Evolutionary conservation across 2,888 invertebrate genomes (phyloP).

Genomic region (Blomia tropicalis): DNA sequence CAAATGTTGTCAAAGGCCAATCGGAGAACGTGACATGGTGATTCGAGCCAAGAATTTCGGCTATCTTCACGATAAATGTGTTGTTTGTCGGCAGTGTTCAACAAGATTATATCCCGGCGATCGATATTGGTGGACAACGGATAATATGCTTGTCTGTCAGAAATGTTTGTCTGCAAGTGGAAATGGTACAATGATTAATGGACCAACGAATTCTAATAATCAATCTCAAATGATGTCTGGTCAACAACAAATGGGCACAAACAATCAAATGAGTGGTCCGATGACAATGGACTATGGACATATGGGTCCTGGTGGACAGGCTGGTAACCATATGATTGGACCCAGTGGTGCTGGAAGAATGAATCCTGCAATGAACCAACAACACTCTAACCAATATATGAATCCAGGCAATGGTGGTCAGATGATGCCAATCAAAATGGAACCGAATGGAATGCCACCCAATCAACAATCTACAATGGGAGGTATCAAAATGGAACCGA

Average conservation of each 20-base stretch:
- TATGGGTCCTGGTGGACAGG: background rate
- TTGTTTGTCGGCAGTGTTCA: conserved; percentile 8
- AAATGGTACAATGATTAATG: background rate
- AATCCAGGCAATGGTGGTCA: background rate
- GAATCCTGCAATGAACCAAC: too few species aligned
- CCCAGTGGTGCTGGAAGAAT: background rate
- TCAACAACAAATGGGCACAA: background rate
- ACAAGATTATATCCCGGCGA: background rate
- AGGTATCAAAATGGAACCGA: background rate
- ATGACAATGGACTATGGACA: background rate
- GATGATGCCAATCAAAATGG: background rate
- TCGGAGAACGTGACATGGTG: background rate
- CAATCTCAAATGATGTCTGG: background rate
- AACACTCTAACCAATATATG: too few species aligned
- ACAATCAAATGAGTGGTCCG: background rate
- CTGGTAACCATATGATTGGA: background rate
- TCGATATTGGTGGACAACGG: conserved; percentile 1
- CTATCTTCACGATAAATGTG: conserved; percentile 14
- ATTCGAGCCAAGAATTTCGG: background rate
- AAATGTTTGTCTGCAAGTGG: background rate
- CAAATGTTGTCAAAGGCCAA: background rate
- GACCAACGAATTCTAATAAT: background rate
- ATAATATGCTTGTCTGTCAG: conserved; percentile 9
- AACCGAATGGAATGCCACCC: background rate
- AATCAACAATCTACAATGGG: background rate